These are phyloP conservation scores for Neotoxoptera formosana DNA, from an alignment of 1,140 invertebrate genomes.

Conservation along the genomic window DNA sequence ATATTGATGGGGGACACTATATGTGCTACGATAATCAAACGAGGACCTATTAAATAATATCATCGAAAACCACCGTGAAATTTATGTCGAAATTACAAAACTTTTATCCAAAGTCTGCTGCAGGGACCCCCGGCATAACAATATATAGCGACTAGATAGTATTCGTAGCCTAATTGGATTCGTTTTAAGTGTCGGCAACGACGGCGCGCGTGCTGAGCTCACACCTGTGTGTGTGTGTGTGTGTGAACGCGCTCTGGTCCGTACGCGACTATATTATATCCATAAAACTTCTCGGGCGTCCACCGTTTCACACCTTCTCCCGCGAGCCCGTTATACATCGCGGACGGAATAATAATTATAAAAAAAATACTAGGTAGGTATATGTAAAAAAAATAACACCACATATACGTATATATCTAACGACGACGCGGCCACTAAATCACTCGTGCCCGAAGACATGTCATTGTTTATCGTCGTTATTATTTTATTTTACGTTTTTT, in stretches of 20 bases:
- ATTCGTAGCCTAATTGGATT: slow-evolving; percentile 46
- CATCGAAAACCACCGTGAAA: not conserved
- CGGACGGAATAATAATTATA: slow-evolving; percentile 42
- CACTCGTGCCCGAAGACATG: slow-evolving; percentile 49
- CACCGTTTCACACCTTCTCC: slow-evolving; percentile 33
- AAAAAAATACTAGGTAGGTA: not conserved
- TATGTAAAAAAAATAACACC: slow-evolving; percentile 9
- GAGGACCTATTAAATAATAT: not conserved
- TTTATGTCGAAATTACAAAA: not conserved
- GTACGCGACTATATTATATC: not conserved
- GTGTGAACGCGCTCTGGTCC: not conserved
- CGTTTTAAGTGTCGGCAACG: not conserved
- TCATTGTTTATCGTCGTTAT: slow-evolving; percentile 58
- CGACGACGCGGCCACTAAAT: slow-evolving; percentile 43
- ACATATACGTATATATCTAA: not conserved
- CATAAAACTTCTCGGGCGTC: slow-evolving; percentile 50
- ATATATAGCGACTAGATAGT: not conserved
- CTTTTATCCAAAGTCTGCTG: not conserved
- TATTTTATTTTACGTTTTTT: slow-evolving; percentile 55
- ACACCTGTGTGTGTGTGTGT: not conserved
- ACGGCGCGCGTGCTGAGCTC: not conserved
- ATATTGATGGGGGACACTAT: not conserved
- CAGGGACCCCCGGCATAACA: not conserved
- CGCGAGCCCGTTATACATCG: not conserved
- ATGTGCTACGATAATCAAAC: not conserved